Base-by-base conservation (phyloP, 2,113 vertebrate genomes). In the Tachuris rubrigastra region DNA sequence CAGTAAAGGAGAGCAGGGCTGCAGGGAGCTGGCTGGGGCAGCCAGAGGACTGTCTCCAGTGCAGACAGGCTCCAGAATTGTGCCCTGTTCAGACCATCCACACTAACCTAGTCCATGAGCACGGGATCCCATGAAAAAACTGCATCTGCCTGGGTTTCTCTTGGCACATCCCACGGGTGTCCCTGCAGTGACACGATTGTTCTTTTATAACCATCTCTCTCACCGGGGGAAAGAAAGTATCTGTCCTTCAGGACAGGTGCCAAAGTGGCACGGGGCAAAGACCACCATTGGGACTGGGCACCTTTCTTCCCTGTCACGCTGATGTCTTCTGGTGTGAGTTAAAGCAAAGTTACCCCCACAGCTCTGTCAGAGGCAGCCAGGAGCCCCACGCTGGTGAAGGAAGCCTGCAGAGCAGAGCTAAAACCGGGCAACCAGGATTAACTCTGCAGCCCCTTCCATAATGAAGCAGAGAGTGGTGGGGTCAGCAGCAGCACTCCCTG, bases 401-500 rank as follows among this genome's bases (percentile, higher is more conserved):
- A 50, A 83, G 28, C 10, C 60, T 35, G 35, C n/a, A 87, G 60
- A 84, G 42, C 63, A 28, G n/a, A 87, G 25, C 47, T 23, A 67
- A 74, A 67, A 28, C 6, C 42, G 78, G 25, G 47, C 1, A 75
- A 22, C 7, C 42, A 85, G 30, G 35, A 46, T 62, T 60, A 72
- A 80, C 52, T 47, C 41, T 80, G 52, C 67, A 88, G 35, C 18
- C 22, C 33, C 8, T 88, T 92, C 39, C 5, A 2, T 1, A 68
- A 10, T 0, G 0, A 76, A 73, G 46, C 0, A 0, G 42, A 81
- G 56, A 41, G 31, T 0, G 2, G 41, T 21, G 23, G 25, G 24
- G 14, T 56, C 69, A 50, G 52, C 58, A 90, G 78, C 66, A 85
- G n/a, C 39, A 47, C 8, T 27, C 66, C 10, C 62, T 3, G 5